Percentiles rank a stretch among this genome's conserved stretches.
Evolutionary conservation across 92 coral and sea anemone genomes (phyloP).

Genomic region (Umimayanthus kanabou): DNA sequence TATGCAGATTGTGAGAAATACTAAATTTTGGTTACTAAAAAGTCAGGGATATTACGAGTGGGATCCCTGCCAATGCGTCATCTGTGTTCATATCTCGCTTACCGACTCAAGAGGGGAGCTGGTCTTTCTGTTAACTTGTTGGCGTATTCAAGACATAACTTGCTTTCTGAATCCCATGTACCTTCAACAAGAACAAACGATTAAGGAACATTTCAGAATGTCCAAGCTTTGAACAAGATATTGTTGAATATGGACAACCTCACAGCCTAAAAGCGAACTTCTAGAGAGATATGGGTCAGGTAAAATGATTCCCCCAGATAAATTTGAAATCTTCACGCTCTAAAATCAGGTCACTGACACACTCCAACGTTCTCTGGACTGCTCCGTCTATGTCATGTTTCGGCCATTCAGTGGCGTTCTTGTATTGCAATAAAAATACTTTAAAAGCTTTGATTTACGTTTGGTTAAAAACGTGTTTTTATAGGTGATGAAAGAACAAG

Average conservation of each 20-base stretch:
- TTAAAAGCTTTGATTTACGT: not conserved
- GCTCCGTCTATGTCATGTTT: too few relatives aligned
- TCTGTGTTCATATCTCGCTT: conserved; percentile 1
- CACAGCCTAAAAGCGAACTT: not conserved
- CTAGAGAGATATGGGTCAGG: not conserved
- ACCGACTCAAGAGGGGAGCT: conserved; percentile 72
- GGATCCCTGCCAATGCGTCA: not conserved
- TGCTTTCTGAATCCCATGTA: conserved; percentile 79
- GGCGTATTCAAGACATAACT: conserved; percentile 75
- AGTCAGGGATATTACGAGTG: too few relatives aligned
- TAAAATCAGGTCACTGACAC: too few relatives aligned
- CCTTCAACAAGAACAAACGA: conserved; percentile 39
- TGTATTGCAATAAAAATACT: too few relatives aligned
- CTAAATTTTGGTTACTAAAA: too few relatives aligned
- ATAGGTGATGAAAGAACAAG: too few relatives aligned
- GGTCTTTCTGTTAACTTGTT: conserved; percentile 47
- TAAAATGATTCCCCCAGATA: too few relatives aligned
- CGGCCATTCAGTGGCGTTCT: too few relatives aligned
- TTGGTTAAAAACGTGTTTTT: not conserved
- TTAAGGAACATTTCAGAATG: not conserved
- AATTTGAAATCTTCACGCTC: too few relatives aligned
- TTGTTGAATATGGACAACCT: not conserved
- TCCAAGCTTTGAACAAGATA: not conserved
- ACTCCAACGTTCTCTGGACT: too few relatives aligned
- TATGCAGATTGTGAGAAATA: too few relatives aligned